Evolutionary conservation across 2,888 invertebrate species (phyloP).

Genomic region (Sphecodes monilicornis): DNA sequence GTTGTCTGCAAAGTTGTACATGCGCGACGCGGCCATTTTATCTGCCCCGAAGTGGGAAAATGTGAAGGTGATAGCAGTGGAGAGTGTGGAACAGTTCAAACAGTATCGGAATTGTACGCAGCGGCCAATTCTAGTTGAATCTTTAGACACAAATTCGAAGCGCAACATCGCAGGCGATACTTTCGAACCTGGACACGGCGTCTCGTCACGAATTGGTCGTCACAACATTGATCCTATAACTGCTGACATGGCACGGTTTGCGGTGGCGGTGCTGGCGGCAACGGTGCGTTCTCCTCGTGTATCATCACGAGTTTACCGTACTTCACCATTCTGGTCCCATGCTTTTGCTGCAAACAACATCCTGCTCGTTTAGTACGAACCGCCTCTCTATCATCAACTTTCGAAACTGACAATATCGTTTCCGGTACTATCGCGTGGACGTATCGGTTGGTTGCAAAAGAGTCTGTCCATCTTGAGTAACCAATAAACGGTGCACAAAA

Average conservation of each 20-base stretch:
- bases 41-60: slow-evolving; percentile 35
- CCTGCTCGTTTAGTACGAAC: slow-evolving; percentile 20
- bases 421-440: slow-evolving; percentile 8
- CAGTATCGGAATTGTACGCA: slow-evolving; percentile 13
- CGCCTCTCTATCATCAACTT: neutral
- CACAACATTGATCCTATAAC: slow-evolving; percentile 51
- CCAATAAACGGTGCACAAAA: slow-evolving; percentile 2
- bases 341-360: slow-evolving; percentile 79
- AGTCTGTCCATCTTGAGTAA: slow-evolving; percentile 15
- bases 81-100: neutral
- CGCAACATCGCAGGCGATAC: neutral
- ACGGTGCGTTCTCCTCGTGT: slow-evolving; percentile 90
- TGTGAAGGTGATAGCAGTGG: neutral
- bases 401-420: slow-evolving; percentile 25
- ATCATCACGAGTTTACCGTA: slow-evolving; percentile 88
- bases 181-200: slow-evolving; percentile 15
- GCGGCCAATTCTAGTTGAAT: slow-evolving; percentile 31
- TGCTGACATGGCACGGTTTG: slow-evolving; percentile 61
- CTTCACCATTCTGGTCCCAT: slow-evolving; percentile 84
- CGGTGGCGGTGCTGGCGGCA: slow-evolving; percentile 85
- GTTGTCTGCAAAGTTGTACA: neutral
- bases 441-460: slow-evolving; percentile 11
- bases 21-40: slow-evolving; percentile 13
- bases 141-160: slow-evolving; percentile 25
- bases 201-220: slow-evolving; percentile 28